Base-by-base conservation (phyloP, 2,113 vertebrate genomes). In the Haemorhous mexicanus region DNA sequence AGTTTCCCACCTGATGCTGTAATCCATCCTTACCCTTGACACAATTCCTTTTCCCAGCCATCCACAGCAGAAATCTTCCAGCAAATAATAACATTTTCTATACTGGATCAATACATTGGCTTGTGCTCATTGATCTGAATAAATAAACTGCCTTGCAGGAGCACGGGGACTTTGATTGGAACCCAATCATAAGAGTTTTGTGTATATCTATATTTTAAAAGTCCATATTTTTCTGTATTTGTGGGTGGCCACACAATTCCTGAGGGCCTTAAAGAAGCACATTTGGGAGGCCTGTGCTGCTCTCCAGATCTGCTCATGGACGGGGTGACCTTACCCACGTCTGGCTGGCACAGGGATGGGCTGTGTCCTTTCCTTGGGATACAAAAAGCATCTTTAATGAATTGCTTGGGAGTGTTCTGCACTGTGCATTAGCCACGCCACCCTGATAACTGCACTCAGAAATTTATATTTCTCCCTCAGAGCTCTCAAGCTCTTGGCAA, bases 401-500 rank as follows among this genome's bases (percentile, higher is more conserved):
- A 89, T 90, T 88, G 53, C 88, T 75, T 13, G 43, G 59, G 69
- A 84, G 69, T 8, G 1, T 30, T 55, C 66, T 79, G 55, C 35
- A 33, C 16, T 0, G 0, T 50, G 16, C 62, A 66, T 82, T 46
- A 89, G 68, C 41, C 33, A 18, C 2, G 28, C 58, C 5, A 32
- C 56, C 67, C 77, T 91, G 75, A 75, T 62, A 84, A 68, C 43
- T 19, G 22, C 2, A 1, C 28, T 44, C 87, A 35, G 41, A 77
- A 93, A 89, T 93, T 91, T 44, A 49, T 88, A 23, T 68, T 50
- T 55, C 69, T 64, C 74, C 10, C 76, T 80, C 89, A 39, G 75
- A 90, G 91, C 90, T 89, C 90, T 84, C 84, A 62, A 30, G 89
- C 64, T 93, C 76, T 85, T 79, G 43, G 89, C 94, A 90, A 92